Percentiles rank a stretch among this genome's conserved stretches.
Conservation (phyloP, 2,113 vertebrate species). For the Anser brachyrhynchus region DNA sequence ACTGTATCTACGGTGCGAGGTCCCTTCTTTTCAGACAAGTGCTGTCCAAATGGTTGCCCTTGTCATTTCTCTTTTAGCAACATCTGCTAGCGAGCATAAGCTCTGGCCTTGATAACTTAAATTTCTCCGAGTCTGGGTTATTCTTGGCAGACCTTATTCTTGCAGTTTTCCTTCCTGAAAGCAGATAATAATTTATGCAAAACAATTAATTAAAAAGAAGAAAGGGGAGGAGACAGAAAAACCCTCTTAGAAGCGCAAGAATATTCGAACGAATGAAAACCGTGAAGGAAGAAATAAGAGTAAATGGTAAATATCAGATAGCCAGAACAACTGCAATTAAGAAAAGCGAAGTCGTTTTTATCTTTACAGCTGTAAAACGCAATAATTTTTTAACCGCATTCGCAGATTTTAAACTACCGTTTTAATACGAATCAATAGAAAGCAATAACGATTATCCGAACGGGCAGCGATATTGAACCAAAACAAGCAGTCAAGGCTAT, state of each 20-base stretch:
- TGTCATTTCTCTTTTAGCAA: slow-evolving; percentile 7
- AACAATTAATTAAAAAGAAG: neutral
- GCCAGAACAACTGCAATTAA: neutral
- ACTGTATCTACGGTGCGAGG: neutral
- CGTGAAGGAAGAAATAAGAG: neutral
- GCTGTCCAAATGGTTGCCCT: slow-evolving; percentile 4
- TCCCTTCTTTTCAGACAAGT: slow-evolving; percentile 15
- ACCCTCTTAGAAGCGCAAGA: neutral
- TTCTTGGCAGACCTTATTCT: neutral
- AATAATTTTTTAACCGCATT: neutral
- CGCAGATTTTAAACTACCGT: neutral
- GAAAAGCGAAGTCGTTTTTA: neutral
- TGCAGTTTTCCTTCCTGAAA: neutral
- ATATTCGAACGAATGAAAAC: neutral
- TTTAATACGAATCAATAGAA: neutral
- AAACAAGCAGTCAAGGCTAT: neutral
- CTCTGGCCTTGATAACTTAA: slow-evolving; percentile 18
- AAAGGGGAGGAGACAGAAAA: neutral
- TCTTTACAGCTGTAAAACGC: neutral
- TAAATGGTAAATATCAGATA: neutral
- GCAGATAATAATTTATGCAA: neutral
- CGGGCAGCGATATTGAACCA: neutral
- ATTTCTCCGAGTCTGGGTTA: neutral
- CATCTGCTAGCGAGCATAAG: slow-evolving; percentile 9
- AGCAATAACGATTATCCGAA: neutral